Evolutionary conservation across 2,888 invertebrate species (phyloP).

Genomic region (Anoplius nigerrimus): DNA sequence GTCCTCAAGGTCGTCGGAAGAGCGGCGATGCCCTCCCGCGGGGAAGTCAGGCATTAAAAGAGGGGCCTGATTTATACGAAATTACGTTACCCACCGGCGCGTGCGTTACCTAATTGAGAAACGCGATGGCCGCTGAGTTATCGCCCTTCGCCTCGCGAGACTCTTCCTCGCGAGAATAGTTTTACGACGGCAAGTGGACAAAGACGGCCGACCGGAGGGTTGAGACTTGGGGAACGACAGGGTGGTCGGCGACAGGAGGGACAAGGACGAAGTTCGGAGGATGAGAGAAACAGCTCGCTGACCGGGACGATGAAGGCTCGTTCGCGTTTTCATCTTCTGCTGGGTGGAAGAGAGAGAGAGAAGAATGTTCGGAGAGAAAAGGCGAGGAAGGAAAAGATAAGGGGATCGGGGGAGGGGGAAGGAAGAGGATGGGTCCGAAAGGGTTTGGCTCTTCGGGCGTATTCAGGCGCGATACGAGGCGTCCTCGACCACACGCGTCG

Average conservation of each 20-base stretch:
- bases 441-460: no score
- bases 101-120: slow-evolving; percentile 72
- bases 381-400: slow-evolving; percentile 5
- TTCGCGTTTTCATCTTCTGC: neutral
- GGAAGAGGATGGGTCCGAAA: neutral
- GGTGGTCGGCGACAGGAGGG: neutral
- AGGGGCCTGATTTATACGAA: slow-evolving; percentile 70
- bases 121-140: slow-evolving; percentile 71
- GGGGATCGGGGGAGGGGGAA: neutral
- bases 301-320: no score
- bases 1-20: slow-evolving; percentile 43
- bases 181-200: slow-evolving; percentile 50
- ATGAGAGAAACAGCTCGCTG: no score
- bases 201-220: neutral
- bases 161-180: slow-evolving; percentile 57
- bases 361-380: slow-evolving; percentile 25
- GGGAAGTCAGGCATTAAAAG: slow-evolving; percentile 46
- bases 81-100: slow-evolving; percentile 62
- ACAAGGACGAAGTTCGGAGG: no score
- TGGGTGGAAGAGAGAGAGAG: slow-evolving; percentile 30
- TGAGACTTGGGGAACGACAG: neutral
- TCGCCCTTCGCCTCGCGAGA: slow-evolving; percentile 59
- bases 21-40: slow-evolving; percentile 50
- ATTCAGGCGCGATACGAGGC: neutral
- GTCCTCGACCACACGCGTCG: slow-evolving; percentile 73